Conservation (phyloP, 23 tunicate species). For the Styela plicata region DNA sequence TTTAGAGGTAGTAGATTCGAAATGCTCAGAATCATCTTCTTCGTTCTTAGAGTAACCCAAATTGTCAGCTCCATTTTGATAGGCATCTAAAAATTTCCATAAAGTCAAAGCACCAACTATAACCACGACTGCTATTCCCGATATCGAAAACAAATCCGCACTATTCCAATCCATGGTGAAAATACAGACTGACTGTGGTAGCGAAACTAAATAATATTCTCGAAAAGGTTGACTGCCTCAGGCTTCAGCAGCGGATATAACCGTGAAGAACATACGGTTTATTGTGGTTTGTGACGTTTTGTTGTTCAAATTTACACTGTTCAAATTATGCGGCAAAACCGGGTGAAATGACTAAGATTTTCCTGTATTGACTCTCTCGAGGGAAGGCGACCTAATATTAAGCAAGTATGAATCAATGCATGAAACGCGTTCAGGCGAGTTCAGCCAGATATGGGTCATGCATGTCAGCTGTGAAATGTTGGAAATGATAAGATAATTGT, state of each 20-base stretch:
- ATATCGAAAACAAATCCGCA: background rate
- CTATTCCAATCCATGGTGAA: background rate
- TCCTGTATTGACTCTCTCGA: too few species aligned
- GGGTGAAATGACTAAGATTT: too few species aligned
- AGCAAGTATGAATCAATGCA: too few species aligned
- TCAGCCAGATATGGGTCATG: too few species aligned
- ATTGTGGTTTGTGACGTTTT: background rate
- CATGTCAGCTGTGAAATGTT: too few species aligned
- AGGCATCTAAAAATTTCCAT: background rate
- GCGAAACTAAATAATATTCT: background rate
- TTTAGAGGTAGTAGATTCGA: background rate
- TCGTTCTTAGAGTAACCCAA: slow-evolving; percentile 1
- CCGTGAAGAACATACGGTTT: background rate
- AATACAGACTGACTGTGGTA: background rate
- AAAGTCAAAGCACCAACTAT: background rate
- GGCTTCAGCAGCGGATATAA: background rate
- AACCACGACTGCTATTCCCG: background rate
- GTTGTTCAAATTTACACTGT: background rate
- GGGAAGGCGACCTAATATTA: too few species aligned
- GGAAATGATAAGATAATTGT: too few species aligned
- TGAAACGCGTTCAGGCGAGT: too few species aligned
- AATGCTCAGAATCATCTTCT: background rate
- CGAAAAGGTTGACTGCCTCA: background rate
- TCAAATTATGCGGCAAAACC: background rate
- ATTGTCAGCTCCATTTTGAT: slow-evolving; percentile 21